A percentile compares a stretch with the other conserved stretches of the same genome.
These are phyloP conservation scores for Mola mola DNA, from an alignment of 2,113 vertebrate genomes.

Conservation along the genomic window DNA sequence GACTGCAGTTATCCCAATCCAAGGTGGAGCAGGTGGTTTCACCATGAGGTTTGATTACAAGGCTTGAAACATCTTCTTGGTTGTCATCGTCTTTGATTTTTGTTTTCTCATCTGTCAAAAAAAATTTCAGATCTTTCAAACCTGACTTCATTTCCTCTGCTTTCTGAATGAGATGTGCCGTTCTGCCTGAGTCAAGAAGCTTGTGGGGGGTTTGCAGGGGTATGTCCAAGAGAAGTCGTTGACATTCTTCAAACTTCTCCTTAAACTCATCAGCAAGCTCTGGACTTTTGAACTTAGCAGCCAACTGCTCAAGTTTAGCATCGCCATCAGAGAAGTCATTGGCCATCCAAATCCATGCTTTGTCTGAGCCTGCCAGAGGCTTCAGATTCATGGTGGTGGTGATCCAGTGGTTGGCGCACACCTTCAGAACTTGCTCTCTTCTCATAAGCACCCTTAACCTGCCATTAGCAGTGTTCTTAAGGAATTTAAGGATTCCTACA, in stretches of 20 bases:
- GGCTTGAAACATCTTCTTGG: constrained; percentile 69
- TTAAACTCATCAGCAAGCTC: constrained; percentile 96
- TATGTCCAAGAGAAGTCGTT: constrained; percentile 92
- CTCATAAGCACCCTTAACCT: constrained; percentile 94
- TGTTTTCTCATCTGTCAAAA: constrained; percentile 90
- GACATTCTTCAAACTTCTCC: constrained; percentile 95
- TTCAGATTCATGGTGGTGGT: constrained; percentile 98
- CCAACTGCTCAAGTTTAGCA: constrained; percentile 89
- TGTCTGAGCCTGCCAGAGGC: constrained; percentile 92
- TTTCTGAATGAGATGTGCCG: constrained; percentile 94
- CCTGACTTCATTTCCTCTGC: constrained; percentile 98
- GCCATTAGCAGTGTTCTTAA: constrained; percentile 92
- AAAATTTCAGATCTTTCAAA: constrained; percentile 95
- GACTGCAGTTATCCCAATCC: constrained; percentile 95
- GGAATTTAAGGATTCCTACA: constrained; percentile 92
- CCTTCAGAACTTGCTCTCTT: constrained; percentile 96
- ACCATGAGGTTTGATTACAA: constrained; percentile 78
- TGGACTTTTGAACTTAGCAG: constrained; percentile 94
- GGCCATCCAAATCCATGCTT: constrained; percentile 97
- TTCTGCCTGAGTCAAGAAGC: constrained; percentile 91
- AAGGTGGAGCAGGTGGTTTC: constrained; percentile 87
- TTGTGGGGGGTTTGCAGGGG: constrained; percentile 98
- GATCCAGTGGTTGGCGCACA: constrained; percentile 99
- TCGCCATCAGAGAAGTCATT: constrained; percentile 96
- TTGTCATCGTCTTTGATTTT: constrained; percentile 85